These are phyloP conservation scores for Melinaea marsaeus DNA, from an alignment of 2,888 invertebrate genomes.

Conservation along the genomic window DNA sequence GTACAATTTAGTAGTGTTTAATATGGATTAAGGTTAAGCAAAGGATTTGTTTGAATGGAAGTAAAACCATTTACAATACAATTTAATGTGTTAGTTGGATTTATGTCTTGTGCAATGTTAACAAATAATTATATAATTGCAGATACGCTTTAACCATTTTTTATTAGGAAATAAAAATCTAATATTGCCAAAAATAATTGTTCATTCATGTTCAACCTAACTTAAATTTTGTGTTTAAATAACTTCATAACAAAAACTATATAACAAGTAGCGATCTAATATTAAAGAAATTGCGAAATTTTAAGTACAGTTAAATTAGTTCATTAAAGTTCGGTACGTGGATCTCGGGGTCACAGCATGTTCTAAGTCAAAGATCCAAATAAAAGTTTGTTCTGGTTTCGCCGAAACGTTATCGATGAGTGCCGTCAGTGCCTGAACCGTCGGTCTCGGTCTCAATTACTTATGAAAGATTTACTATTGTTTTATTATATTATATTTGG, in stretches of 20 bases:
- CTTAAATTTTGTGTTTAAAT: background rate
- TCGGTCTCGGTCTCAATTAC: background rate
- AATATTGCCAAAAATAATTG: no score
- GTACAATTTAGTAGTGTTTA: no score
- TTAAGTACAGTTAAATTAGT: conserved; percentile 23
- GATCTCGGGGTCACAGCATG: conserved; percentile 19
- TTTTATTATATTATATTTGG: no score
- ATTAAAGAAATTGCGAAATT: conserved; percentile 11
- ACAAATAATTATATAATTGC: no score
- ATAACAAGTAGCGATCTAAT: background rate
- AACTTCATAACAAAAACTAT: background rate
- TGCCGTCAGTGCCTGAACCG: conserved; percentile 21
- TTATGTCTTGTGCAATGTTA: no score
- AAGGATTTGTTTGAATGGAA: no score
- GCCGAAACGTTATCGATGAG: conserved; percentile 28
- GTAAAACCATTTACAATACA: no score
- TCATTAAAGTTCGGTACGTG: conserved; percentile 20
- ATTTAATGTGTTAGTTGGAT: no score
- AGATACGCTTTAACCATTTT: no score
- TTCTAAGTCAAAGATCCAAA: conserved; percentile 28
- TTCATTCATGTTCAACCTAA: background rate
- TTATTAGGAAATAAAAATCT: no score
- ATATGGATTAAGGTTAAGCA: no score
- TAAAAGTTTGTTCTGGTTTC: conserved; percentile 28
- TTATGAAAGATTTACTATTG: no score